A percentile compares a stretch with the other conserved stretches of the same genome.
These are phyloP conservation scores for Diaprepes abbreviatus DNA, from an alignment of 2,888 invertebrate species.

Conservation along the genomic window DNA sequence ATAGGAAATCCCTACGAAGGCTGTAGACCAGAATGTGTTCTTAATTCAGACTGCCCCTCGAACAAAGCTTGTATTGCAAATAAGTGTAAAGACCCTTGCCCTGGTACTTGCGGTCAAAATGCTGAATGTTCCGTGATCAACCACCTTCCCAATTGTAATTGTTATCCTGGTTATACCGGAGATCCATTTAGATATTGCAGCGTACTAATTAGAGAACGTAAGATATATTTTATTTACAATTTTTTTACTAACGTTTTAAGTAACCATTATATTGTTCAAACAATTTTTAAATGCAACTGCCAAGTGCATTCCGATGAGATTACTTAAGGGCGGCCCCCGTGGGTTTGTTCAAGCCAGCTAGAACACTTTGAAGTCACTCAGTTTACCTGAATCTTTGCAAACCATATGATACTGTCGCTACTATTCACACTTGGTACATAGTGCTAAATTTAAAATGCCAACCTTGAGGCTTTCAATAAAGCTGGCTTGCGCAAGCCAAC, in stretches of 20 bases:
- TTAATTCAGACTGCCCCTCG: slow-evolving; percentile 80
- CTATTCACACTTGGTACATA: no score
- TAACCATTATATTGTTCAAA: no score
- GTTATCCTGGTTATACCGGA: slow-evolving; percentile 75
- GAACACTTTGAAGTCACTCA: no score
- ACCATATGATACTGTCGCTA: no score
- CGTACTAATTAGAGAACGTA: slow-evolving; percentile 59
- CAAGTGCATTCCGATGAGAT: no score
- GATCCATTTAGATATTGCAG: slow-evolving; percentile 70
- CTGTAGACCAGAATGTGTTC: slow-evolving; percentile 81
- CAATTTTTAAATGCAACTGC: no score
- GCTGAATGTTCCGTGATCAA: slow-evolving; percentile 82
- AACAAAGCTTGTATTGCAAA: slow-evolving; percentile 80
- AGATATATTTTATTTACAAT: slow-evolving; percentile 51
- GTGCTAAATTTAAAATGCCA: no score
- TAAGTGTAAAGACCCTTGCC: slow-evolving; percentile 85
- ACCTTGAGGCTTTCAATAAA: no score
- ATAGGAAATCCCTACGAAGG: slow-evolving; percentile 85
- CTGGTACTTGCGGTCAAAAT: slow-evolving; percentile 82
- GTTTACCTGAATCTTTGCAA: no score
- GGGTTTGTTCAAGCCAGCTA: no score
- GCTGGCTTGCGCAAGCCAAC: no score
- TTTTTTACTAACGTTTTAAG: slow-evolving; percentile 1
- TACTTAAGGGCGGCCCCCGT: no score
- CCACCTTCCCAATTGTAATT: slow-evolving; percentile 79